Base-by-base conservation (phyloP, 2,113 vertebrate genomes). In the Colistium nudipinnis region DNA sequence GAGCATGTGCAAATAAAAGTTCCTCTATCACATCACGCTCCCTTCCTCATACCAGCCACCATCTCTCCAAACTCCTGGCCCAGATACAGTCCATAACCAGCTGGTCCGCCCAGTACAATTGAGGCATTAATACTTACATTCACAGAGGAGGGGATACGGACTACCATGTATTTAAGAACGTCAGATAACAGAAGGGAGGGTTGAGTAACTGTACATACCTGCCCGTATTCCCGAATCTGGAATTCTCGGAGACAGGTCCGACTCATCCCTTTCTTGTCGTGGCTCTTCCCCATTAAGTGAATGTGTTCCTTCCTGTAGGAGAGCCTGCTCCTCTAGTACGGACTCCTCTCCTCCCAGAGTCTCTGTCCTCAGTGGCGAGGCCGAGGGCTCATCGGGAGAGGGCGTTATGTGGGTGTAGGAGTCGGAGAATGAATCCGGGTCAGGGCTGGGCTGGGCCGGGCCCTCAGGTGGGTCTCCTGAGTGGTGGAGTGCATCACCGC, bases 341-440 rank as follows among this genome's bases (percentile, higher is more conserved):
- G 77, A 52, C 62, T 86, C 80, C 20, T 19, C 41, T 35, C 54
- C 63, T 71, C 80, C 78, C 54, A 87, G 72, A 35, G 84, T 91
- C 82, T 89, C 85, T 53, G 86, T 62, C 59, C 43, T 81, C 69
- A 84, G 53, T 51, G 19, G 67, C 5, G 61, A 62, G 30, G 41
- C 54, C 6, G 71, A 47, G 35, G 70, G 33, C 66, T 87, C 85
- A 17, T 80, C 86, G 11, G 83, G 52, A 35, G 83, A 78, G 12
- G 84, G 70, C 39, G 78, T 82, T 14, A 90, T 56, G 75, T 91
- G 88, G 53, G 90, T 76, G 69, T 79, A 88, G 20, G 92, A 88
- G 72, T 92, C 91, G 16, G 90, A 91, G 76, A 90, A 92, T 1
- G 86, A 83, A 44, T 92, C 89, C 0, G 79, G 68, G 19, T 91